These are phyloP conservation scores for Oxytorus armatus DNA, from an alignment of 2,888 invertebrate genomes.

Conservation along the genomic window DNA sequence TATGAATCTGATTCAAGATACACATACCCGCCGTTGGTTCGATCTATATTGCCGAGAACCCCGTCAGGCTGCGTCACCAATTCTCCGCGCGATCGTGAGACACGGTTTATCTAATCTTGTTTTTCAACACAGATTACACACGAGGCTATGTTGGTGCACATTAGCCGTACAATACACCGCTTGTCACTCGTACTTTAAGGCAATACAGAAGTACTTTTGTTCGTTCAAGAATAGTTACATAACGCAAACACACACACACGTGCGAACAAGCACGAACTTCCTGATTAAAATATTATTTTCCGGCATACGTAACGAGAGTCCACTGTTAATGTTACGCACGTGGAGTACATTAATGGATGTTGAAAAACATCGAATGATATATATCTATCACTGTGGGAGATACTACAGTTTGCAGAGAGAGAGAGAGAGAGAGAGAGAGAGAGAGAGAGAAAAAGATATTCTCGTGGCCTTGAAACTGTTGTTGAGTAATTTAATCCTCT, in stretches of 20 bases:
- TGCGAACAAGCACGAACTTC: conserved; percentile 19
- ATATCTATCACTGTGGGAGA: conserved; percentile 35
- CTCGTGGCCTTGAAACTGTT: conserved; percentile 22
- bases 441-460: not conserved
- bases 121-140: conserved; percentile 48
- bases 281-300: conserved; percentile 64
- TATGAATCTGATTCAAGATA: conserved; percentile 36
- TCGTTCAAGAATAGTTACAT: conserved; percentile 26
- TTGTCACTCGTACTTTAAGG: conserved; percentile 51
- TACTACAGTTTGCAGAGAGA: conserved; percentile 11
- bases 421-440: not conserved
- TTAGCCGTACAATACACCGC: conserved; percentile 37
- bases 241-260: conserved; percentile 18
- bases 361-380: conserved; percentile 44
- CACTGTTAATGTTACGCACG: conserved; percentile 11
- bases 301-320: conserved; percentile 49
- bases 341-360: conserved; percentile 26
- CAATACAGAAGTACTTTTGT: conserved; percentile 17
- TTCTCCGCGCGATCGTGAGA: conserved; percentile 35
- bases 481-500: not conserved
- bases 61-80: conserved; percentile 13
- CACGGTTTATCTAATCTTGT: conserved; percentile 61
- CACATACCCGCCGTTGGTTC: conserved; percentile 32
- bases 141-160: conserved; percentile 4
- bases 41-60: conserved; percentile 62